Base-by-base conservation (phyloP, 2,797 vertebrate species). In the Aselliscus stoliczkanus region DNA sequence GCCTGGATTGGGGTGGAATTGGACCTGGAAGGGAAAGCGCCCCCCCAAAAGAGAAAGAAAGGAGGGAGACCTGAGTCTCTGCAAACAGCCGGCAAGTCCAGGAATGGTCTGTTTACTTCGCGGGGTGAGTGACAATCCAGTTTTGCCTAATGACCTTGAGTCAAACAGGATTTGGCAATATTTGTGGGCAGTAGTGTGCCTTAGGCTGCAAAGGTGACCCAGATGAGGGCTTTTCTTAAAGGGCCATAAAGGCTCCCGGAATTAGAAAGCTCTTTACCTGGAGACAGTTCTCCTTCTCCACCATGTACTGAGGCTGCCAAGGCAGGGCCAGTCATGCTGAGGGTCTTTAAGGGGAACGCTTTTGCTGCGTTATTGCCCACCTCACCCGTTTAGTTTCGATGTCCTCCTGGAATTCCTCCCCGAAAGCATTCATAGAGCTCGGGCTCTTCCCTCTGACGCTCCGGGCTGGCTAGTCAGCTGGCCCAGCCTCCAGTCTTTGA, bases 391-490 rank as follows among this genome's bases (percentile, higher is more conserved):
- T 27, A 17, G 84, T 93, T 93, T 39, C 69, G 56, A 0, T 47
- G 14, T 56, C 65, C 64, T 56, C 65, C 64, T 37, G 7, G 44
- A 82, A 69, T 44, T 94, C 62, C 93, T 90, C 94, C 94, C 96
- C 0, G 2, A 93, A 97, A 97, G 37, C n/a, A 70, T 75, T 97
- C 90, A 94, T 6, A 47, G 52, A 97, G 75, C 79, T 93, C 56
- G 56, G 89, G 86, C 89, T 65, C 29, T 80, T 50, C 13, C 77
- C 39, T 29, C 90, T 89, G 65, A 95, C 44, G 91, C 92, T 95
- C 89, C 92, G 87, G 93, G 73, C 93, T 93, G 31, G 56, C 34
- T 42, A 64, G 44, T 14, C 42, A 9, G 73, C 88, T 50, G 39
- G 52, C 67, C 60, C n/a, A 27, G 62, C 56, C 73, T 64, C 84